Base-by-base conservation (phyloP, 1,140 invertebrate genomes). In the Dolichoris vasculosae region DNA sequence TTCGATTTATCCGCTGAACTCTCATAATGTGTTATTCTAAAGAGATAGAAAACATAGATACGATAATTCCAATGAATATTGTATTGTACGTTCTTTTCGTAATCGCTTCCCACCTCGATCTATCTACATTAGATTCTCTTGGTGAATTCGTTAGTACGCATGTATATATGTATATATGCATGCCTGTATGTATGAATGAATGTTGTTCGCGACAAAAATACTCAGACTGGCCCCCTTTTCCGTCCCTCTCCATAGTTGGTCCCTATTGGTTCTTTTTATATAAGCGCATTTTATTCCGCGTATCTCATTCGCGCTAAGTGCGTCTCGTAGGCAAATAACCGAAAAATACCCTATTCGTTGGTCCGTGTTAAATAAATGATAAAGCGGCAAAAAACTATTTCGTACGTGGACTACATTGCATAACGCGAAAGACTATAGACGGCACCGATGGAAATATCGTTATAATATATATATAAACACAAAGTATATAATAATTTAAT, bases 261-360 rank as follows among this genome's bases (percentile, higher is more conserved):
- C 20, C 23, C 20, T 0, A 43, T 40, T 59, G 8, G 17, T 17
- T 23, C n/a, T 40, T 64, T 76, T 76, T 63, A 64, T 51, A 76
- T 76, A 76, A 83, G 71, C 71, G 48, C 51, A 55, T 64, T 83
- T 64, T 83, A 76, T 83, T 55, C 51, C 46, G 51, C 23, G 46
- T 51, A 75, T 71, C 63, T 26, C 32, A 20, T 38, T 30, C 23
- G 4, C 67, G 26, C 63, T 0, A 32, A 26, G 69, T 40, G 35
- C 46, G 48, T 59, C 46, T 82, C 20, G 15, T 48, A 26, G n/a
- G 32, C n/a, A 32, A n/a, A n/a, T n/a, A n/a, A 32, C 79, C 38
- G 43, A 81, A 69, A 20, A 32, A 67, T 43, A 15, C 23, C 38
- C 73, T 76, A 30, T 76, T 76, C 26, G 67, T 64, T 17, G 11